Evolutionary conservation across 2,113 vertebrate species (phyloP), one percentile per base, ranked within the genome.

Genomic region (Seriola aureovittata): DNA sequence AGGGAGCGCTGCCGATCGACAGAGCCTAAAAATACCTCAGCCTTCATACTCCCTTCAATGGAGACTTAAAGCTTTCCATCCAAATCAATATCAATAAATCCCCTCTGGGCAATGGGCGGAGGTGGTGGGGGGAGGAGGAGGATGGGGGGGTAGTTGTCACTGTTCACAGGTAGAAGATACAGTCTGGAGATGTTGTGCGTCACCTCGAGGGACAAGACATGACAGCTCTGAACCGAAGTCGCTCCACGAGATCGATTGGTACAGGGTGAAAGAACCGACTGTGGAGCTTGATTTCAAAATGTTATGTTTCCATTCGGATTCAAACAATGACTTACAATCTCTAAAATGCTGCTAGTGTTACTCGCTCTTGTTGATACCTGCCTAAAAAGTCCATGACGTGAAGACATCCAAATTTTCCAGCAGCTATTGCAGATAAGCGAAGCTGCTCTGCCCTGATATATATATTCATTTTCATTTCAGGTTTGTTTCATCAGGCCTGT

Each of bases 11-110:
- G 80, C 75, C 75, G 12, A 68, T 82, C 32, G 64, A 73, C 80
- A 10, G 32, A 0, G 2, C 32, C 87, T 88, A 88, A 89, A 89
- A 90, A 86, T 90, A 91, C 2, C 67, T 54, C 72, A 1, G 66
- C 84, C 65, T 84, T 66, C 64, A 48, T 23, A 4, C 32, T 76
- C 19, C 8, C 72, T 66, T 84, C 78, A 58, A 4, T 34, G 66
- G 63, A 86, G 80, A 85, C 79, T 25, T 46, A 16, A 16, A 48
- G 70, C 71, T 66, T 4, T 80, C 2, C 16, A 44, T 58, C 65
- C 3, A 16, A 54, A 76, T 80, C 81, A 40, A 75, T 78, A 80
- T 84, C 80, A 81, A 75, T 79, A 58, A 84, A 74, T 36, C 34
- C 14, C 52, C 17, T 44, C 4, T 21, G 48, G 70, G 52, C 5